Base-by-base conservation (phyloP, 2,888 invertebrate species). In the Thereva unica region DNA sequence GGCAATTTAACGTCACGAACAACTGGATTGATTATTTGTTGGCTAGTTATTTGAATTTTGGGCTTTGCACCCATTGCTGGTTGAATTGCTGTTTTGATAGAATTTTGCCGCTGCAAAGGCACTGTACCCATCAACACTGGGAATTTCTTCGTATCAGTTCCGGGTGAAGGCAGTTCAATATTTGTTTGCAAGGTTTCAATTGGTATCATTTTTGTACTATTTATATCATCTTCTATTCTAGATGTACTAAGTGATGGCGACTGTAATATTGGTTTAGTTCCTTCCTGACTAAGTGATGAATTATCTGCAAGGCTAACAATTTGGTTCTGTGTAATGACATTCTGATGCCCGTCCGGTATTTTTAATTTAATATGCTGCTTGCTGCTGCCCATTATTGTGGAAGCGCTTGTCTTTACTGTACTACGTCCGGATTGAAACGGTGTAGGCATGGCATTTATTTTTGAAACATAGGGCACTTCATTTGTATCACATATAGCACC, bases 1-100 rank as follows among this genome's bases (percentile, higher is more conserved):
- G 72, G 64, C 34, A 80, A 69, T 69, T 78, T 79, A 5, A 80
- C 41, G 54, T 66, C 72, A 12, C 69, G 57, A 40, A 69, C 68
- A 5, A 66, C 68, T 38, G 73, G 72, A 67, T 68, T 71, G 10
- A 73, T 69, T 6, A 72, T 71, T 52, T 73, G 73, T 54, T 72
- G 70, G 68, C 67, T 73, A 44, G 71, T 71, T 34, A 73, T 73
- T 56, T 73, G 72, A 38, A 73, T 72, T 67, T 72, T 73, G n/a
- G 66, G 71, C 52, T 72, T 77, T 63, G 10, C 54, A 5, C 8
- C 40, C 6, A 54, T 23, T 45, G 47, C 10, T 45, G 38, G 44
- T 44, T 64, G 53, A 10, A 38, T 37, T 9, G 37, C 37, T 45
- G 4, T 23, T 7, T 54, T 55, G 23, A 6, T 40, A 6, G 42